Conservation (phyloP, 2,888 invertebrate species). For the Temnothorax rugatulus region DNA sequence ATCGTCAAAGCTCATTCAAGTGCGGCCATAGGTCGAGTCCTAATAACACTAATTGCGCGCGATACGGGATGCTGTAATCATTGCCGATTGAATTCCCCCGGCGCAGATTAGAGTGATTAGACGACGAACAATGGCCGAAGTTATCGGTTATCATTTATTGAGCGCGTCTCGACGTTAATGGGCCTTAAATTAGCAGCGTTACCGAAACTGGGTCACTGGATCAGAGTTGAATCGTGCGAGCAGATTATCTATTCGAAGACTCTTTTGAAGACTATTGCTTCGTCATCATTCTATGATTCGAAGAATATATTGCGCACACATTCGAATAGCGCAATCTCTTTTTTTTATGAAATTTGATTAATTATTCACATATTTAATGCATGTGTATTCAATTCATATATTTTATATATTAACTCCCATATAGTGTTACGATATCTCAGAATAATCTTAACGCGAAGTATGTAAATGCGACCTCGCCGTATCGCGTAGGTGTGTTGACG, state of each 20-base stretch:
- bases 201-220: slow-evolving; percentile 31
- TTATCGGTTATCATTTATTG: slow-evolving; percentile 30
- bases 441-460: slow-evolving; percentile 13
- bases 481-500: slow-evolving; percentile 16
- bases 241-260: not conserved
- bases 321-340: not conserved
- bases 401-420: not conserved
- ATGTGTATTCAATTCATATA: not conserved
- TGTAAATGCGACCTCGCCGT: slow-evolving; percentile 6
- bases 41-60: slow-evolving; percentile 23
- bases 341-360: slow-evolving; percentile 9
- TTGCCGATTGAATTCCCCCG: slow-evolving; percentile 5
- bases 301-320: not conserved
- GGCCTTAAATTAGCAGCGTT: slow-evolving; percentile 34
- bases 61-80: slow-evolving; percentile 10
- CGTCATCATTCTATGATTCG: not conserved
- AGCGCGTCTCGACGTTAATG: slow-evolving; percentile 31
- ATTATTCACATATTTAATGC: slow-evolving; percentile 17
- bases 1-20: not conserved
- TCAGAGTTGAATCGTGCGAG: slow-evolving; percentile 1
- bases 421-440: not conserved
- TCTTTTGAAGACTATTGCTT: not conserved
- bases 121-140: slow-evolving; percentile 32
- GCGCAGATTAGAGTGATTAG: slow-evolving; percentile 28
- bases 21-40: not conserved